Percentiles rank a stretch among this genome's conserved stretches.
Conservation (phyloP, 2,797 vertebrate genomes). For the Acropternis orthonyx region DNA sequence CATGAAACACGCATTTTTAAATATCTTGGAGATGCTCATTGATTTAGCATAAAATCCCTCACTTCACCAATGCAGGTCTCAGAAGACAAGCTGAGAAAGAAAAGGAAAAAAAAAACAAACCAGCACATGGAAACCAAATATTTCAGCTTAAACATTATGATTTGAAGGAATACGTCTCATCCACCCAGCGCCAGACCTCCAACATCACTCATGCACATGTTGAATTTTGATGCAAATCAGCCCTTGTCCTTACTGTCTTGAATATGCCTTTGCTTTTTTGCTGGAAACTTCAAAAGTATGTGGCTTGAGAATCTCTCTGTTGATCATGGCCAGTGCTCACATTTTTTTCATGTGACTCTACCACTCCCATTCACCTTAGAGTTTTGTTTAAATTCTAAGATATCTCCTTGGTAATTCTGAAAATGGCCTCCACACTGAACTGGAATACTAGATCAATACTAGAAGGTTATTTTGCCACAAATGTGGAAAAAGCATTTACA, state of each 20-base stretch:
- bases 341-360: background rate
- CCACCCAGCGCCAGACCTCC: background rate
- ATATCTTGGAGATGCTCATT: background rate
- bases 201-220: background rate
- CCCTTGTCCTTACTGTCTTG: background rate
- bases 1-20: background rate
- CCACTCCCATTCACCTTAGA: background rate
- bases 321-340: background rate
- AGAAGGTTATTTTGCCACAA: background rate
- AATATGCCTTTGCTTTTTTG: background rate
- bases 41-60: background rate
- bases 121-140: background rate
- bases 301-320: background rate
- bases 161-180: background rate
- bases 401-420: background rate
- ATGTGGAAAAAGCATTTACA: background rate
- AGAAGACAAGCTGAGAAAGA: background rate
- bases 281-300: background rate
- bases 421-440: background rate
- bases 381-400: background rate
- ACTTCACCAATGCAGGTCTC: background rate
- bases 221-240: background rate
- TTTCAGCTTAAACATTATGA: background rate
- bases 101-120: background rate
- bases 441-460: background rate